Conservation (phyloP, 1,140 invertebrate species). For the Micrasema minimum region DNA sequence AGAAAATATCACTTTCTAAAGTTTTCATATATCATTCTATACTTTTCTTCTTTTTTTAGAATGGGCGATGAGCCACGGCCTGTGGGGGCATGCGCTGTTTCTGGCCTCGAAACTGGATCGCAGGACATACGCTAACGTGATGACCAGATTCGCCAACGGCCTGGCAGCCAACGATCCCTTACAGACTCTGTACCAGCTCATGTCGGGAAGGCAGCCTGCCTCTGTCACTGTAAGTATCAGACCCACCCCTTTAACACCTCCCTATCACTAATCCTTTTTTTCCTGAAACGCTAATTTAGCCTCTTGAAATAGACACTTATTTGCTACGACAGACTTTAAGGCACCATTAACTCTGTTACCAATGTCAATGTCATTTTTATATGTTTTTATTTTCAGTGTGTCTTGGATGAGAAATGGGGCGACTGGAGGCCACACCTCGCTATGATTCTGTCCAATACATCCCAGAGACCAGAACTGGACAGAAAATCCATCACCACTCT, state of each 20-base stretch:
- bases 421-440: conserved; percentile 96
- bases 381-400: conserved; percentile 66
- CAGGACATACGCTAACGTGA: conserved; percentile 86
- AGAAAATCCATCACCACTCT: conserved; percentile 84
- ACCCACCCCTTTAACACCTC: too few species aligned
- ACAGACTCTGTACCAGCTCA: conserved; percentile 91
- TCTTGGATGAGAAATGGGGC: conserved; percentile 89
- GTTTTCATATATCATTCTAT: too few species aligned
- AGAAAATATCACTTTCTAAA: too few species aligned
- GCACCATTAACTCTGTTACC: too few species aligned
- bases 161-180: conserved; percentile 88
- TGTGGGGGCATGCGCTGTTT: conserved; percentile 96
- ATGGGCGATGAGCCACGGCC: conserved; percentile 87
- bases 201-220: conserved; percentile 86
- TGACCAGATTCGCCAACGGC: conserved; percentile 89
- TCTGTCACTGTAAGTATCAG: conserved; percentile 77
- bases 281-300: too few species aligned
- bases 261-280: too few species aligned
- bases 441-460: conserved; percentile 92
- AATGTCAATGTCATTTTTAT: too few species aligned
- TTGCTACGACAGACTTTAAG: too few species aligned
- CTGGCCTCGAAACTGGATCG: conserved; percentile 90
- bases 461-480: conserved; percentile 82
- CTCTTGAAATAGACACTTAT: too few species aligned
- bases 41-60: conserved; percentile 70